Percentiles rank a stretch among this genome's conserved stretches.
Conservation (phyloP, 37 sponge, comb jelly and placozoan species). For the Ephydatia muelleri region DNA sequence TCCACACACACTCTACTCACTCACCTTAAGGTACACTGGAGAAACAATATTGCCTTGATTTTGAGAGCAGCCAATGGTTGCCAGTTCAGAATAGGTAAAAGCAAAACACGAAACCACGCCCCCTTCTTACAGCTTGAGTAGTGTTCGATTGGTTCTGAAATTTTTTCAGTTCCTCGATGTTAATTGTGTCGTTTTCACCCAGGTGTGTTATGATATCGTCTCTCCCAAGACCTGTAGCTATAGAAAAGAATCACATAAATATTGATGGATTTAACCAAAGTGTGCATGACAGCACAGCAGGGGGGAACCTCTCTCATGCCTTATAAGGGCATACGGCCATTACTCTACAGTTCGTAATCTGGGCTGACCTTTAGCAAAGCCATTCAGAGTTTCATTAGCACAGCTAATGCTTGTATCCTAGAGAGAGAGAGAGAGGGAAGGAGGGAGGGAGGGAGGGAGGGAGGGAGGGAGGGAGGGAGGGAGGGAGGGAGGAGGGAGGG, state of each 20-base stretch:
- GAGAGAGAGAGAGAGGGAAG: slow-evolving; percentile 3
- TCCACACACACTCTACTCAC: background rate
- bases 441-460: slow-evolving; percentile 23
- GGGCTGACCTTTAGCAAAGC: background rate
- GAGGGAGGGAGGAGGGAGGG: slow-evolving; percentile 9
- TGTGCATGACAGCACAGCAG: no score
- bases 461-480: slow-evolving; percentile 31
- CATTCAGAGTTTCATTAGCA: background rate
- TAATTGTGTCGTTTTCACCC: background rate
- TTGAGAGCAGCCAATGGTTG: background rate
- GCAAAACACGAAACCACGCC: background rate
- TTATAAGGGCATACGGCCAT: no score
- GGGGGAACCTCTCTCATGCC: no score
- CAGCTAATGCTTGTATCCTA: background rate
- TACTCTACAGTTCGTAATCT: no score
- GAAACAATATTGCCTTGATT: slow-evolving; percentile 3
- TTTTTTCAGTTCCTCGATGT: background rate
- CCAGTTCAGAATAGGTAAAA: background rate
- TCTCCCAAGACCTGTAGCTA: background rate
- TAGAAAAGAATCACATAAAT: no score
- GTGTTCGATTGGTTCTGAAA: slow-evolving; percentile 16
- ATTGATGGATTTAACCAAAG: no score
- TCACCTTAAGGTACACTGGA: background rate
- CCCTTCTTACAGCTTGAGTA: slow-evolving; percentile 37
- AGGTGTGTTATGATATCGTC: background rate